Evolutionary conservation across 2,797 vertebrate genomes (phyloP).

Genomic region (Schizothorax lantsangensis): DNA sequence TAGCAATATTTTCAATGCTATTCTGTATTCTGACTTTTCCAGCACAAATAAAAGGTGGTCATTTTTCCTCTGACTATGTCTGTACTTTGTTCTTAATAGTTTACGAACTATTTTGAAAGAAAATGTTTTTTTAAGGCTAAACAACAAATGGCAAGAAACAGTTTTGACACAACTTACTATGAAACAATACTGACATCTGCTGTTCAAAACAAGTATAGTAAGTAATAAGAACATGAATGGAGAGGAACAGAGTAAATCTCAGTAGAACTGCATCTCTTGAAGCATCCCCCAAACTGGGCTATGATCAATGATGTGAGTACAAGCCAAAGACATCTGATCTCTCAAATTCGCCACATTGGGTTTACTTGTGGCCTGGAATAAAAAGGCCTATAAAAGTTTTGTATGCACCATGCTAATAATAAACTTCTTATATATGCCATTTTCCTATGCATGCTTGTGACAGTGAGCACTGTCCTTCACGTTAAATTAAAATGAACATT

Average conservation of each 20-base stretch:
- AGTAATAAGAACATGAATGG: not conserved
- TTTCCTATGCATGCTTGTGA: not conserved
- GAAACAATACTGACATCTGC: constrained; percentile 43
- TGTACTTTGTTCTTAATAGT: not conserved
- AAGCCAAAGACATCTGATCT: constrained; percentile 81
- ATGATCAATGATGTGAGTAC: constrained; percentile 75
- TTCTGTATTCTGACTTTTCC: not conserved
- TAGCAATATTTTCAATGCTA: not conserved
- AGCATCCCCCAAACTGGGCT: constrained; percentile 89
- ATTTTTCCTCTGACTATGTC: not conserved
- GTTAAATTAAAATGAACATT: not conserved
- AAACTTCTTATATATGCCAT: not conserved
- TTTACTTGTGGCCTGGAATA: constrained; percentile 85
- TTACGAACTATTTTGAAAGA: not conserved
- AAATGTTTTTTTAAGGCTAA: not conserved
- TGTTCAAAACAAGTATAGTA: constrained; percentile 25
- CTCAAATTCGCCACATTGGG: constrained; percentile 78
- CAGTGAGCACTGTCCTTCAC: not conserved
- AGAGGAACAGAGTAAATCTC: not conserved
- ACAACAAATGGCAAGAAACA: not conserved
- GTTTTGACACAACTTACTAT: not conserved
- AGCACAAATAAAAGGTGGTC: not conserved
- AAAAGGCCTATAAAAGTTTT: not conserved
- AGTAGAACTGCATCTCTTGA: constrained; percentile 69
- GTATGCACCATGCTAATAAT: not conserved